These are phyloP conservation scores for Physella acuta DNA, from an alignment of 1,140 invertebrate species.

Conservation along the genomic window DNA sequence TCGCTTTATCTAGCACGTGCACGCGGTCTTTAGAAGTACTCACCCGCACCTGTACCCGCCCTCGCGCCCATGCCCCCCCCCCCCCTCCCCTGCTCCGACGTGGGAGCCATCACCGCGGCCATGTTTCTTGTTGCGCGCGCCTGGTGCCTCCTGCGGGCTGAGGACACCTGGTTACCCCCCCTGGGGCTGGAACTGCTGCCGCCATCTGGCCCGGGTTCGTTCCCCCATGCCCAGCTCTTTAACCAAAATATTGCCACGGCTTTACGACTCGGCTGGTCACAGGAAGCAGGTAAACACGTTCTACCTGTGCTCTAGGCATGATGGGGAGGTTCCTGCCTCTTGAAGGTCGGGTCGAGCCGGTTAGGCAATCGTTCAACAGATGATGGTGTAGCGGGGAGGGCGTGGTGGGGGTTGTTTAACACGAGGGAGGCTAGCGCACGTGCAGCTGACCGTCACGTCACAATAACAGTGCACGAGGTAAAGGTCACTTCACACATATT, in stretches of 20 bases:
- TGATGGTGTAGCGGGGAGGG: slow-evolving; percentile 1
- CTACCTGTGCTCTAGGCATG: slow-evolving; percentile 13
- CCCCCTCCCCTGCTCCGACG: not conserved
- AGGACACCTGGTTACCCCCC: not conserved
- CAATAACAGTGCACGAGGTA: not conserved
- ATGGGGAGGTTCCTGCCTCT: slow-evolving; percentile 1
- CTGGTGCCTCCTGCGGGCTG: not conserved
- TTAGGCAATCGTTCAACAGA: not conserved
- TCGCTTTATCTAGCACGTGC: slow-evolving; percentile 17
- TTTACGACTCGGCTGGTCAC: slow-evolving; percentile 3
- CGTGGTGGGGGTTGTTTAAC: not conserved
- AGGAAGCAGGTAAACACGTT: slow-evolving; percentile 22
- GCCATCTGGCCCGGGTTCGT: no score
- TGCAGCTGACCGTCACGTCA: not conserved
- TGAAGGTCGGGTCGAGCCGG: slow-evolving; percentile 12
- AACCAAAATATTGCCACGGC: not conserved
- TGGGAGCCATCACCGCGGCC: not conserved
- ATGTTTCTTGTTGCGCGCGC: not conserved
- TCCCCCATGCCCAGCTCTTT: not conserved
- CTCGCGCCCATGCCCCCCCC: not conserved
- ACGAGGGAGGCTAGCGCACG: no score
- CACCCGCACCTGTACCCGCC: not conserved
- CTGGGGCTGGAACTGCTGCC: not conserved
- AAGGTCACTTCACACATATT: not conserved
- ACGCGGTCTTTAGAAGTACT: not conserved